These are phyloP conservation scores for Chondrilla cf. caribensis DNA, from an alignment of 37 sponge, comb jelly and placozoan species.

Conservation along the genomic window DNA sequence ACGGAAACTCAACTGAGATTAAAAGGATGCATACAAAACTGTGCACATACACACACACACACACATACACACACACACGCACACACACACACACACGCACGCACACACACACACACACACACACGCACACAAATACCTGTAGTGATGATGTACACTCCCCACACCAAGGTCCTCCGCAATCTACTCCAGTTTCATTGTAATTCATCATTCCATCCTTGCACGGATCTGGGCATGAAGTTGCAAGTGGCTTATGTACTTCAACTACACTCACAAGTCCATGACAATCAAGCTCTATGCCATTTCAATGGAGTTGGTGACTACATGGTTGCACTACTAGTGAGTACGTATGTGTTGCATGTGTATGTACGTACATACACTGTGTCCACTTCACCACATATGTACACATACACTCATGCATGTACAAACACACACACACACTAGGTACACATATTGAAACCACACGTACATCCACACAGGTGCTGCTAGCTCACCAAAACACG, in stretches of 20 bases:
- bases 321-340: no score
- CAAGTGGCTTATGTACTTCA: background rate
- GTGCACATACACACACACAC: background rate
- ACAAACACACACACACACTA: background rate
- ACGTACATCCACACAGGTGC: background rate
- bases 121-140: background rate
- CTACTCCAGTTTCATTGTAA: slow-evolving; percentile 53
- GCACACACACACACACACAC: background rate
- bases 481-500: slow-evolving; percentile 29
- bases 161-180: slow-evolving; percentile 54
- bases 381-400: background rate
- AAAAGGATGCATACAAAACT: no score
- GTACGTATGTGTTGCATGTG: background rate
- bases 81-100: no score
- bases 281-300: no score
- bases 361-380: background rate
- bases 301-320: no score
- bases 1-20: no score
- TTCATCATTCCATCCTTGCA: slow-evolving; percentile 52
- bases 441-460: background rate
- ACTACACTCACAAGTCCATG: no score
- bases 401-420: background rate
- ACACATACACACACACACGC: no score
- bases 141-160: background rate
- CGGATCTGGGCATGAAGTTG: slow-evolving; percentile 23